Percentiles rank a stretch among this genome's conserved stretches.
These are phyloP conservation scores for Trichonephila inaurata DNA, from an alignment of 1,140 invertebrate species.

Conservation along the genomic window DNA sequence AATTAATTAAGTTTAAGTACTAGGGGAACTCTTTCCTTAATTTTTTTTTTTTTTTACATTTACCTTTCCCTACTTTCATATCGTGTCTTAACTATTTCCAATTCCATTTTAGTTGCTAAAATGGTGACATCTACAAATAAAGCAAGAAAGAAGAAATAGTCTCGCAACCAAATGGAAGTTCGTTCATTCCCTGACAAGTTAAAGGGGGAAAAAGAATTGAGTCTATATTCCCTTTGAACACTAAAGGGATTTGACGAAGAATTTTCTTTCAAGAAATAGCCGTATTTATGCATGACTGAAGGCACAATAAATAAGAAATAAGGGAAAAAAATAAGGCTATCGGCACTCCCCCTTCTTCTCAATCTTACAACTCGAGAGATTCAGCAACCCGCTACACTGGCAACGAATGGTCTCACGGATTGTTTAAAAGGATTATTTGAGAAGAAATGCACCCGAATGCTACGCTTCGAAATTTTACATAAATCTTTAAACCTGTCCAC, in stretches of 20 bases:
- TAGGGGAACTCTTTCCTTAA: too few relatives aligned
- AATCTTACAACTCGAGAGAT: constrained; percentile 43
- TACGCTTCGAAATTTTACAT: constrained; percentile 51
- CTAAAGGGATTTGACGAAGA: constrained; percentile 42
- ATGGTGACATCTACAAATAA: background rate
- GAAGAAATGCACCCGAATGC: constrained; percentile 27
- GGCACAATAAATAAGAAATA: constrained; percentile 49
- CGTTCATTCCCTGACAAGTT: background rate
- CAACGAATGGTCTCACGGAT: constrained; percentile 16
- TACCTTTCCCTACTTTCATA: too few relatives aligned
- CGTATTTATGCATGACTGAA: constrained; percentile 52
- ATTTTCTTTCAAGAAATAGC: constrained; percentile 47
- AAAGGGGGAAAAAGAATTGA: constrained; percentile 2
- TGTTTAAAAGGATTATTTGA: constrained; percentile 60
- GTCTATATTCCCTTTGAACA: constrained; percentile 10
- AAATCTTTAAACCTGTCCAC: constrained; percentile 46
- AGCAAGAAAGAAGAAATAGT: background rate
- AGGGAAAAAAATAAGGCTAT: background rate
- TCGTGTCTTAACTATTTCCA: too few relatives aligned
- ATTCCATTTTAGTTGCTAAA: too few relatives aligned
- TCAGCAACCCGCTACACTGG: background rate
- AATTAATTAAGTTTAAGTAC: too few relatives aligned
- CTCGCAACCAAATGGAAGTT: background rate
- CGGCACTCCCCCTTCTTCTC: background rate
- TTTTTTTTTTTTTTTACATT: too few relatives aligned